phyloP scores from a whole-genome alignment of 2,113 vertebrate species.

The Notothenia coriiceps region DNA sequence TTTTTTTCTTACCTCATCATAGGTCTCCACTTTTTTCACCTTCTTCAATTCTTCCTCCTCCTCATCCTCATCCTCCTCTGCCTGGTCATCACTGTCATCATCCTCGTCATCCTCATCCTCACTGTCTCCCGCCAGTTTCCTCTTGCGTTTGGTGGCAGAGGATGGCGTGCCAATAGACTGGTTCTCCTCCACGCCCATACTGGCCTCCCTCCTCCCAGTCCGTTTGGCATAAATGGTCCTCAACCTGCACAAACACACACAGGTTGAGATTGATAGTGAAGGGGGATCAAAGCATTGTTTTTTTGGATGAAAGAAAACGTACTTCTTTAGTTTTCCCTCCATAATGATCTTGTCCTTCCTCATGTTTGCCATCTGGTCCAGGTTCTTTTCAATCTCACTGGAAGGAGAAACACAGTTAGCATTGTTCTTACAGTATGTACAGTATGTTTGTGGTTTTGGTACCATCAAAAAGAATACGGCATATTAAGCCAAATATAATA shows the following conservation, averaged over 20 bases:
- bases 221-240: slow-evolving; percentile 95
- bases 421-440: background rate
- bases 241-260: slow-evolving; percentile 83
- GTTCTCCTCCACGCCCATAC: slow-evolving; percentile 87
- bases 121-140: slow-evolving; percentile 90
- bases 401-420: slow-evolving; percentile 52
- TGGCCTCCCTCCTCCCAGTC: slow-evolving; percentile 91
- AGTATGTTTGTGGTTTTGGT: background rate
- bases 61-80: slow-evolving; percentile 95
- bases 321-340: slow-evolving; percentile 99
- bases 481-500: slow-evolving; percentile 12
- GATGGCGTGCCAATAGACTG: slow-evolving; percentile 88
- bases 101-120: slow-evolving; percentile 94
- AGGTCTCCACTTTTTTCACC: slow-evolving; percentile 91
- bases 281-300: background rate
- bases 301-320: slow-evolving; percentile 70
- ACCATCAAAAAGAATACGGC: slow-evolving; percentile 15
- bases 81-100: slow-evolving; percentile 89
- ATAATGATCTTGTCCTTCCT: slow-evolving; percentile 98
- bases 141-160: slow-evolving; percentile 89
- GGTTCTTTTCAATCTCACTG: slow-evolving; percentile 99
- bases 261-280: background rate
- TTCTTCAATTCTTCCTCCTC: slow-evolving; percentile 98
- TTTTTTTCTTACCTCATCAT: slow-evolving; percentile 88
- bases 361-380: slow-evolving; percentile 99